These are phyloP conservation scores for Acheta domesticus DNA, from an alignment of 2,888 invertebrate genomes.

Conservation along the genomic window DNA sequence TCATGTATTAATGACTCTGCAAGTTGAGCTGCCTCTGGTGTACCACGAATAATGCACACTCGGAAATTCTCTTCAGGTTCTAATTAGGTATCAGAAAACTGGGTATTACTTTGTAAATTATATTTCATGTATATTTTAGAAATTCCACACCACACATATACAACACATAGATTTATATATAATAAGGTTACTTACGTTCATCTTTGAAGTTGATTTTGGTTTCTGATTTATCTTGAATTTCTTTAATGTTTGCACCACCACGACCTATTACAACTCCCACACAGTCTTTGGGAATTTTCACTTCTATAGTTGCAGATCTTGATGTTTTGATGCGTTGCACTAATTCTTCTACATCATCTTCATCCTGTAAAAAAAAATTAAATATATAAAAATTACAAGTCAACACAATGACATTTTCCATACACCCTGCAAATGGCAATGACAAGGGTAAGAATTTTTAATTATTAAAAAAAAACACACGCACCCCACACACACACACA, in stretches of 20 bases:
- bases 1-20: conserved; percentile 71
- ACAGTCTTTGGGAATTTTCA: conserved; percentile 45
- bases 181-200: conserved; percentile 39
- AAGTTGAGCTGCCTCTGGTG: conserved; percentile 60
- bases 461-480: no score
- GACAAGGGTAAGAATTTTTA: no score
- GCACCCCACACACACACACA: no score
- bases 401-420: not conserved
- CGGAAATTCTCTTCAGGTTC: conserved; percentile 53
- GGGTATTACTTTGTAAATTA: conserved; percentile 38
- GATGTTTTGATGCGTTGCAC: conserved; percentile 34
- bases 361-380: conserved; percentile 31
- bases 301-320: conserved; percentile 37
- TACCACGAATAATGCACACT: conserved; percentile 69
- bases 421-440: not conserved
- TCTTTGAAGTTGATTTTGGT: conserved; percentile 57
- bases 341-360: conserved; percentile 38
- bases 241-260: conserved; percentile 70
- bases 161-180: no score
- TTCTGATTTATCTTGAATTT: conserved; percentile 68
- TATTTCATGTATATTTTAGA: not conserved
- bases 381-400: not conserved
- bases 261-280: conserved; percentile 56
- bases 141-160: not conserved
- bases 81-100: conserved; percentile 47